A percentile compares a stretch with the other conserved stretches of the same genome.
phyloP scores from a whole-genome alignment of 2,888 invertebrate species.

The Aproaerema taeniolella region DNA sequence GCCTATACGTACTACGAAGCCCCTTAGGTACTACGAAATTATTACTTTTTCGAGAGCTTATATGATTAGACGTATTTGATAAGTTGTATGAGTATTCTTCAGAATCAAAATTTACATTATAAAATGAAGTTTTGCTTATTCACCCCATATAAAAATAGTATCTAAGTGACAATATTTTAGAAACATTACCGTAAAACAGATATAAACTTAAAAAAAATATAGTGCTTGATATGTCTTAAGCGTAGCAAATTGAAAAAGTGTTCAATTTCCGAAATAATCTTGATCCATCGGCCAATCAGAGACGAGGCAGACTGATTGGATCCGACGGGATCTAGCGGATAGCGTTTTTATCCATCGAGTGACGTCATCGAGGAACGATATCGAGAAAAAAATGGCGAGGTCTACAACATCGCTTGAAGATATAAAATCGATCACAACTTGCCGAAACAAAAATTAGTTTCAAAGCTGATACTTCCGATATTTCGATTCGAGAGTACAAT shows the following conservation, averaged over 20 bases:
- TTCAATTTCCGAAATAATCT: constrained; percentile 32
- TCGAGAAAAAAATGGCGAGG: neutral
- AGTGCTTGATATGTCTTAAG: too few species aligned
- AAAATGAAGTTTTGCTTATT: neutral
- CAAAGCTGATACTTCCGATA: too few species aligned
- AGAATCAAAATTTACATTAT: neutral
- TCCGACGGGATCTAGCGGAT: constrained; percentile 44
- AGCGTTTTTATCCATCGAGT: neutral
- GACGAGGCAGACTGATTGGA: constrained; percentile 60
- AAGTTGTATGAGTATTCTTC: neutral
- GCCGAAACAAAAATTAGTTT: too few species aligned
- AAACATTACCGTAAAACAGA: neutral
- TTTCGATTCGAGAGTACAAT: too few species aligned
- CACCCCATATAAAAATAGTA: neutral
- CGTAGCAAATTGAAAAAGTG: too few species aligned
- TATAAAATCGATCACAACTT: too few species aligned
- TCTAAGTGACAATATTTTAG: neutral
- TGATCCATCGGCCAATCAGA: constrained; percentile 35
- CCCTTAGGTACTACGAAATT: too few species aligned
- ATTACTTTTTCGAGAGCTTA: too few species aligned
- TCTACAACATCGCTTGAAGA: too few species aligned
- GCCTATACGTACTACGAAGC: too few species aligned
- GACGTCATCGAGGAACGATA: neutral
- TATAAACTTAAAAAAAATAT: neutral
- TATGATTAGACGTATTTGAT: too few species aligned